Conservation (phyloP, 2,888 invertebrate genomes). For the Chirona hameri region DNA sequence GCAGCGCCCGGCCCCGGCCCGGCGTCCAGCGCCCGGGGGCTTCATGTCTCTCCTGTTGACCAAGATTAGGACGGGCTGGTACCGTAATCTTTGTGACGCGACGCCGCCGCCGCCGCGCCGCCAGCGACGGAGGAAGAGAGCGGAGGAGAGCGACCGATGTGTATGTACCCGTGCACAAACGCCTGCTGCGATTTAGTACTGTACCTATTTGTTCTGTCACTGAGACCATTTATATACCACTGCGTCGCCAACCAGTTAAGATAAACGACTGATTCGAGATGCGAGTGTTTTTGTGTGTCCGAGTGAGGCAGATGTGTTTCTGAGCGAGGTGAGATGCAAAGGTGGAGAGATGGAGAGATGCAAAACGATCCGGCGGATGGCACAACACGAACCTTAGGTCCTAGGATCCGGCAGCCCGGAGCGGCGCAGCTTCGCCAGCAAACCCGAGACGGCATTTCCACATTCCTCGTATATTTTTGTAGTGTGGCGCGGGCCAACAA, state of each 20-base stretch:
- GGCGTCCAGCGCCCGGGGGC: background rate
- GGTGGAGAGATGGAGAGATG: too few species aligned
- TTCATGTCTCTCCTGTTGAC: background rate
- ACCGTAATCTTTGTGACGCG: slow-evolving; percentile 3
- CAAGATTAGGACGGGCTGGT: slow-evolving; percentile 27
- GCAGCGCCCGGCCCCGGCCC: background rate
- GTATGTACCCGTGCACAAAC: slow-evolving; percentile 13
- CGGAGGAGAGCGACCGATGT: background rate
- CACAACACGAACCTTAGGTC: too few species aligned
- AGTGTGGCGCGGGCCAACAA: too few species aligned
- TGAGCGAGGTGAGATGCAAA: too few species aligned
- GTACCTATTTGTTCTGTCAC: slow-evolving; percentile 29
- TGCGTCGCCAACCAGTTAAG: slow-evolving; percentile 5
- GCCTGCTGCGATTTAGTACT: slow-evolving; percentile 14
- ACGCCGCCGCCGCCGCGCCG: background rate
- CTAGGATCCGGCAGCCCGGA: too few species aligned
- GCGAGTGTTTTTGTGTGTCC: background rate
- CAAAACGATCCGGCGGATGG: too few species aligned
- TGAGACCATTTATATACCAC: slow-evolving; percentile 28
- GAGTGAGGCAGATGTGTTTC: too few species aligned
- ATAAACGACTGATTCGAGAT: slow-evolving; percentile 3
- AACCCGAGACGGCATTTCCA: too few species aligned
- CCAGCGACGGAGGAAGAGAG: background rate
- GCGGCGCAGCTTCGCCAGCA: too few species aligned
- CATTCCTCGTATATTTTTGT: too few species aligned